Conservation (phyloP, 2,797 vertebrate genomes). For the Amphiprion clarkii region DNA sequence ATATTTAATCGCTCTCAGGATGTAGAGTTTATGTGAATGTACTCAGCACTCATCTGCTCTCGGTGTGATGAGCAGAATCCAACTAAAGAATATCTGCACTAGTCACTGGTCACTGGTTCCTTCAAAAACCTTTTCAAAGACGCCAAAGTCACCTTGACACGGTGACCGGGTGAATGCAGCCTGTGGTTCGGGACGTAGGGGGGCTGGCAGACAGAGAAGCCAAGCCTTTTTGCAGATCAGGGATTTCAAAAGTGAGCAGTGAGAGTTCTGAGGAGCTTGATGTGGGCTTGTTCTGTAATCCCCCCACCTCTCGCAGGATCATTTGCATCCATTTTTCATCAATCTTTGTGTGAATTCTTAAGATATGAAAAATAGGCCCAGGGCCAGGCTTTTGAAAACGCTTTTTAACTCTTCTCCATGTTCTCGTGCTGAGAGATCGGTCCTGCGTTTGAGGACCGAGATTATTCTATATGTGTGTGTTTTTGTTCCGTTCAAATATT, state of each 20-base stretch:
- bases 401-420: conserved; percentile 57
- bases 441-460: conserved; percentile 53
- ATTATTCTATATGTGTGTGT: conserved; percentile 37
- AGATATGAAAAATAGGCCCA: conserved; percentile 73
- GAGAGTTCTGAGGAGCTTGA: conserved; percentile 76
- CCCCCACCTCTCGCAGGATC: conserved; percentile 72
- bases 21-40: neutral
- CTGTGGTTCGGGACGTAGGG: conserved; percentile 33
- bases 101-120: conserved; percentile 45
- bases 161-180: conserved; percentile 55
- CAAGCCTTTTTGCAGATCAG: conserved; percentile 64
- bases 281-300: conserved; percentile 69
- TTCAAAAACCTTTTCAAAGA: conserved; percentile 69
- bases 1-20: neutral
- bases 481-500: conserved; percentile 47
- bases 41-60: conserved; percentile 3
- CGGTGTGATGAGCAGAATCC: conserved; percentile 29
- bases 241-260: conserved; percentile 75
- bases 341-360: conserved; percentile 77
- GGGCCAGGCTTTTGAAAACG: conserved; percentile 69
- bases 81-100: conserved; percentile 35
- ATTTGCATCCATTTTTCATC: conserved; percentile 83
- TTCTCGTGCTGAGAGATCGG: conserved; percentile 53
- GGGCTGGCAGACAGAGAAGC: conserved; percentile 61
- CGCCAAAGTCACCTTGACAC: conserved; percentile 77